These are phyloP conservation scores for Periophthalmus magnuspinnatus DNA, from an alignment of 2,797 vertebrate genomes.

Conservation along the genomic window DNA sequence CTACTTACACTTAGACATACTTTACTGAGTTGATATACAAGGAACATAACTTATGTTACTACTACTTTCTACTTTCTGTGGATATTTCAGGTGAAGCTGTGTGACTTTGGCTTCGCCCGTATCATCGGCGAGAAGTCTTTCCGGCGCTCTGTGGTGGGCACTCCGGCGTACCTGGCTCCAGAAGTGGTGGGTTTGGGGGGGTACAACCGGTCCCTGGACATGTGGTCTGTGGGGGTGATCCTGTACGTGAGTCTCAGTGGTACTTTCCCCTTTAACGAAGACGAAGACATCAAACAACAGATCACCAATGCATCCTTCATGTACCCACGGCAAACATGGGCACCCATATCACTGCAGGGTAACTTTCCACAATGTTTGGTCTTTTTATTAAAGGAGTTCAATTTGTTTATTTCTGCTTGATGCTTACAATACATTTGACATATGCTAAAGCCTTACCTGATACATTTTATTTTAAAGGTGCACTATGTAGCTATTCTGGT, in stretches of 20 bases:
- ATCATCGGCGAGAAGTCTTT: slow-evolving; percentile 84
- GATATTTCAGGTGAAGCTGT: slow-evolving; percentile 73
- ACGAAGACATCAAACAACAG: slow-evolving; percentile 80
- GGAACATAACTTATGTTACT: no score
- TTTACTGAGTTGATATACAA: no score
- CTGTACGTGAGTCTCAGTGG: slow-evolving; percentile 80
- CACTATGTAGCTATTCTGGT: no score
- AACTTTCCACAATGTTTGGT: neutral
- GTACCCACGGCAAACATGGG: slow-evolving; percentile 77
- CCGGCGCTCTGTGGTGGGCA: slow-evolving; percentile 78
- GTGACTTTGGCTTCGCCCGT: slow-evolving; percentile 81
- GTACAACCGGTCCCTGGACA: slow-evolving; percentile 83
- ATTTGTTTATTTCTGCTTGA: neutral
- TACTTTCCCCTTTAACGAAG: slow-evolving; percentile 82
- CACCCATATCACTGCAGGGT: slow-evolving; percentile 71
- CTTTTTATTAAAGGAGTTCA: neutral
- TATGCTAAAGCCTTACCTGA: no score
- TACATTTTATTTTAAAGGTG: no score
- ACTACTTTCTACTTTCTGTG: neutral
- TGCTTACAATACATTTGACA: no score
- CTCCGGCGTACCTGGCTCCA: slow-evolving; percentile 80
- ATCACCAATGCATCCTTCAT: slow-evolving; percentile 82
- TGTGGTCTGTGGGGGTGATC: slow-evolving; percentile 81
- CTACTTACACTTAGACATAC: no score
- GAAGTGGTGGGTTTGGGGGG: slow-evolving; percentile 77